phyloP scores from a whole-genome alignment of 2,113 vertebrate species.

The Bombycilla garrulus region DNA sequence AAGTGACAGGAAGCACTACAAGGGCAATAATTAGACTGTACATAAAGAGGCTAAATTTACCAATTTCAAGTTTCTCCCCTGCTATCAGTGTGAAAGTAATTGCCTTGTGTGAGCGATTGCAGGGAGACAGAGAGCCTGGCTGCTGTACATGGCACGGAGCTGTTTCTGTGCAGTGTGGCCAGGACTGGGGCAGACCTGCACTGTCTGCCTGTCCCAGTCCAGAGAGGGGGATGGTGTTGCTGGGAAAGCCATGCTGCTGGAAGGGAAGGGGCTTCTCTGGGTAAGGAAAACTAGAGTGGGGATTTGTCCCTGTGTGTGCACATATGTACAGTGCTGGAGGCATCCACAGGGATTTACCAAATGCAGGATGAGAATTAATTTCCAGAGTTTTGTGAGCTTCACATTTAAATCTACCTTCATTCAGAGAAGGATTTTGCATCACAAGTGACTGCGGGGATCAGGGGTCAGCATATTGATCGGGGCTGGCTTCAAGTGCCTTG shows the following conservation, averaged over 20 bases:
- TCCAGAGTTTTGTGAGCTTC: neutral
- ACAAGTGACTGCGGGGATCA: neutral
- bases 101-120: neutral
- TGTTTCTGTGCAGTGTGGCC: fast-evolving
- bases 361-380: neutral
- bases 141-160: fast-evolving
- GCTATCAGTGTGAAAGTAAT: neutral
- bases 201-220: neutral
- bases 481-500: neutral
- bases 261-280: neutral
- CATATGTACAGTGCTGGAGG: neutral
- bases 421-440: neutral
- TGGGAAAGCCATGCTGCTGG: neutral
- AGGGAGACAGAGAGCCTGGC: neutral
- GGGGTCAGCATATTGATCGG: neutral
- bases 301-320: neutral
- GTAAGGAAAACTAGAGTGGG: neutral
- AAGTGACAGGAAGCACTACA: neutral
- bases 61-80: neutral
- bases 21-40: constrained; percentile 8
- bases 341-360: neutral
- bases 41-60: neutral
- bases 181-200: neutral
- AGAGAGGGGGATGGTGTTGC: neutral
- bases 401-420: neutral